Evolutionary conservation across 2,797 vertebrate species (phyloP).

Genomic region (Pseudopleuronectes americanus): DNA sequence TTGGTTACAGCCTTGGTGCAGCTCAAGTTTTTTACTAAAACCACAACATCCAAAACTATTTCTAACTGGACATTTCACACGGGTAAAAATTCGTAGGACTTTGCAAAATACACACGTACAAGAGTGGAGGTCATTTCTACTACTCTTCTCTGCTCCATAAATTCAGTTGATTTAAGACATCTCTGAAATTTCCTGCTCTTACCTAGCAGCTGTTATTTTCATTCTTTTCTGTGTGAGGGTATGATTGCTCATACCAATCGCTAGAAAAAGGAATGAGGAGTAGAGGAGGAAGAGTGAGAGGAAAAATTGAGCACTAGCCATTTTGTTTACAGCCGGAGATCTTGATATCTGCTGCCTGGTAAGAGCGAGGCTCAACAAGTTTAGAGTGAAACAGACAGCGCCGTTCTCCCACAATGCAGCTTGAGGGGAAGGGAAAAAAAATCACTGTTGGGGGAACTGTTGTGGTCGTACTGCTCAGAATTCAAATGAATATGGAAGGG

Average conservation of each 20-base stretch:
- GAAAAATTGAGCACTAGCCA: conserved; percentile 40
- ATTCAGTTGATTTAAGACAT: too few relatives aligned
- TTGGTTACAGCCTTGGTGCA: conserved; percentile 28
- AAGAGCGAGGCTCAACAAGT: conserved; percentile 62
- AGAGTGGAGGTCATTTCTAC: conserved; percentile 4
- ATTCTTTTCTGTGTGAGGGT: conserved; percentile 3
- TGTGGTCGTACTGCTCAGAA: conserved; percentile 62
- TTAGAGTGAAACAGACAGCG: conserved; percentile 74
- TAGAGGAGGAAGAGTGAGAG: not conserved
- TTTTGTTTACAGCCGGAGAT: conserved; percentile 72
- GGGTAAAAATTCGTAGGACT: conserved; percentile 14
- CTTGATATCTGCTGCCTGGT: conserved; percentile 60
- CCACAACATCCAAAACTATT: conserved; percentile 9
- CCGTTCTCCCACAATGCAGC: conserved; percentile 54
- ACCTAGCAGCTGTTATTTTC: conserved; percentile 36
- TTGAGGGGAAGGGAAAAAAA: conserved; percentile 49
- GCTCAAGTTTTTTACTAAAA: not conserved
- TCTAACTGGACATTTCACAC: conserved; percentile 6
- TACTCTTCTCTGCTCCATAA: conserved; percentile 3
- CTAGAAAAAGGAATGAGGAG: conserved; percentile 18
- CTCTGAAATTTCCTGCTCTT: not conserved
- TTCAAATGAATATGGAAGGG: conserved; percentile 70
- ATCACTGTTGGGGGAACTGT: conserved; percentile 65
- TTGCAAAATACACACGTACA: not conserved
- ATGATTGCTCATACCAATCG: conserved; percentile 41